Percentiles rank a stretch among this genome's conserved stretches.
Conservation (phyloP, 2,113 vertebrate species). For the Bubo scandiacus region DNA sequence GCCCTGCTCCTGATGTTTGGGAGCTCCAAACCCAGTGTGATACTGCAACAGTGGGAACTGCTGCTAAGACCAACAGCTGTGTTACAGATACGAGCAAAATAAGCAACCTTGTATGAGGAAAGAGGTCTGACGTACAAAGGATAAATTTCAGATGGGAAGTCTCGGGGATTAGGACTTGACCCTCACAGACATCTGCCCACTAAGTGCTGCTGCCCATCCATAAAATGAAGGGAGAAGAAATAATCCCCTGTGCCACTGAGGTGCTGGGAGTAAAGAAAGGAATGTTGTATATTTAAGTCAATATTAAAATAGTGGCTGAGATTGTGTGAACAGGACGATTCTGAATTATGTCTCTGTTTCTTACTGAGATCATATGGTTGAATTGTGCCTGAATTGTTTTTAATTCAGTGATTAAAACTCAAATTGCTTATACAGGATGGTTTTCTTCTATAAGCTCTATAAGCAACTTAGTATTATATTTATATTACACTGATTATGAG, state of each 20-base stretch:
- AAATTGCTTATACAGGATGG: neutral
- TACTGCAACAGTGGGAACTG: neutral
- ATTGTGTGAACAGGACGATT: neutral
- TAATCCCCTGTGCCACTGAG: neutral
- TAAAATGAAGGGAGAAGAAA: neutral
- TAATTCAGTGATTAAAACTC: neutral
- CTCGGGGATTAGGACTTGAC: neutral
- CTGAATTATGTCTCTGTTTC: neutral
- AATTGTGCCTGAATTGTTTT: neutral
- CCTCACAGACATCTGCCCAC: neutral
- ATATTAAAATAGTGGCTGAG: neutral
- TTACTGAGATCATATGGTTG: neutral
- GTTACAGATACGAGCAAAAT: neutral
- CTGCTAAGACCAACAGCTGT: neutral
- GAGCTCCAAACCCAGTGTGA: neutral
- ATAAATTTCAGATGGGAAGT: neutral
- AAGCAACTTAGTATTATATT: neutral
- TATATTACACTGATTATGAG: neutral
- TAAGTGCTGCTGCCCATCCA: fast-evolving
- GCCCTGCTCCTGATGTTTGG: neutral
- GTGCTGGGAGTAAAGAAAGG: neutral
- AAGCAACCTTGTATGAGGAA: neutral
- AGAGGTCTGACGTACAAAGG: fast-evolving
- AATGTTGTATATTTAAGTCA: neutral
- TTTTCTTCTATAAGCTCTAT: neutral